These are phyloP conservation scores for Gnathonemus echidnorhynchus DNA, from an alignment of 2,113 vertebrate genomes.

Conservation along the genomic window DNA sequence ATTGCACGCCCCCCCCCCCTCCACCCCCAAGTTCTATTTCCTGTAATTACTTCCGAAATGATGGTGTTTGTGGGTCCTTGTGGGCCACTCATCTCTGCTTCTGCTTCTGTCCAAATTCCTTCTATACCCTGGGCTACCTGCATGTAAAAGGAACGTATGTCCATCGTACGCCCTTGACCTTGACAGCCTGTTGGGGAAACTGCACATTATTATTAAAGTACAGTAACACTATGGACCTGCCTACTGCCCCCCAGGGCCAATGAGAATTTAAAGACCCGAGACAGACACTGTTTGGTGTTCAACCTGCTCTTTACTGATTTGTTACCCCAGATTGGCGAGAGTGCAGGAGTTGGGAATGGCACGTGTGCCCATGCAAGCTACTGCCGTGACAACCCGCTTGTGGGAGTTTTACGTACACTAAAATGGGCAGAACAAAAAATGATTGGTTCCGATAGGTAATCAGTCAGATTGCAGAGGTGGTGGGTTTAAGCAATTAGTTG, in stretches of 20 bases:
- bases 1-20: not conserved
- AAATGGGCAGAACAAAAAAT: too few species aligned
- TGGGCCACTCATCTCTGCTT: not conserved
- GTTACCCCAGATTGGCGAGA: not conserved
- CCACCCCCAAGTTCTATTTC: not conserved
- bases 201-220: not conserved
- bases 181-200: not conserved
- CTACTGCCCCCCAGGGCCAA: not conserved
- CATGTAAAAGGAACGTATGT: not conserved
- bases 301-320: not conserved
- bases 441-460: too few species aligned
- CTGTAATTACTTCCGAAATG: not conserved
- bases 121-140: not conserved
- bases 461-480: too few species aligned
- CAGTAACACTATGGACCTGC: not conserved
- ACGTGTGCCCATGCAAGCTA: not conserved
- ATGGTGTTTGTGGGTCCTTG: not conserved
- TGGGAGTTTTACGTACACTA: too few species aligned
- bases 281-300: not conserved
- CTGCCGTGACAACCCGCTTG: not conserved
- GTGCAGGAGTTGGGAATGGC: not conserved
- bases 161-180: not conserved
- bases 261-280: not conserved
- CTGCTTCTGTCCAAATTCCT: not conserved
- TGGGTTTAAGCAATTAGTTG: too few species aligned